phyloP scores from a whole-genome alignment of 2,888 invertebrate species.

The Luperina nickerlii region DNA sequence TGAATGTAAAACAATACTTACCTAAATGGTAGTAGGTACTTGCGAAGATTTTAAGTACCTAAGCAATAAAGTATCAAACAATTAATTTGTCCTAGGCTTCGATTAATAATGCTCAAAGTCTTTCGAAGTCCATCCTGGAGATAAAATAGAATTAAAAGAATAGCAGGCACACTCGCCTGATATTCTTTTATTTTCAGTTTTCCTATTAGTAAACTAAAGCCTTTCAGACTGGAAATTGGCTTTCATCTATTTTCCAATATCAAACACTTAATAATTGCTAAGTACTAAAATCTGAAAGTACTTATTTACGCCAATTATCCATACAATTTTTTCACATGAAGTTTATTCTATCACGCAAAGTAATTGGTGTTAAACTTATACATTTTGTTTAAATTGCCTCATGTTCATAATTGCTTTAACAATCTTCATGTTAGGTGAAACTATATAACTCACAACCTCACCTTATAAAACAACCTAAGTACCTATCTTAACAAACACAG shows the following conservation, averaged over 20 bases:
- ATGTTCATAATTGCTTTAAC: slow-evolving; percentile 7
- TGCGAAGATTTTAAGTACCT: slow-evolving; percentile 1
- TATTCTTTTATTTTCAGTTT: not conserved
- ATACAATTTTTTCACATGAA: not conserved
- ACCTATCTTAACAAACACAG: slow-evolving; percentile 64
- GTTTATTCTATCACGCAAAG: not conserved
- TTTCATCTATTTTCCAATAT: not conserved
- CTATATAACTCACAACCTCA: slow-evolving; percentile 67
- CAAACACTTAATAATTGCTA: not conserved
- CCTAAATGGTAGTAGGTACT: slow-evolving; percentile 8
- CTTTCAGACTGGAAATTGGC: not conserved
- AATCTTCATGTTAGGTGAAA: slow-evolving; percentile 20
- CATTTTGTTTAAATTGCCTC: slow-evolving; percentile 28
- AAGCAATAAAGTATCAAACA: slow-evolving; percentile 7
- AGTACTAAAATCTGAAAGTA: slow-evolving; percentile 27
- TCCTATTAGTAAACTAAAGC: too few relatives aligned
- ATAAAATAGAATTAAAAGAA: not conserved
- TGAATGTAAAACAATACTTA: not conserved
- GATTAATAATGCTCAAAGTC: not conserved
- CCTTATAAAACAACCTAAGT: slow-evolving; percentile 52
- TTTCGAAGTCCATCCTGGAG: not conserved
- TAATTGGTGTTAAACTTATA: slow-evolving; percentile 1
- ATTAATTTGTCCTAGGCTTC: not conserved
- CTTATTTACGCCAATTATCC: not conserved
- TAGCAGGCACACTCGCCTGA: not conserved